Evolutionary conservation across 2,888 invertebrate genomes (phyloP), one percentile per base, ranked within the genome.

Genomic region (Caenorhabditis parvicauda): DNA sequence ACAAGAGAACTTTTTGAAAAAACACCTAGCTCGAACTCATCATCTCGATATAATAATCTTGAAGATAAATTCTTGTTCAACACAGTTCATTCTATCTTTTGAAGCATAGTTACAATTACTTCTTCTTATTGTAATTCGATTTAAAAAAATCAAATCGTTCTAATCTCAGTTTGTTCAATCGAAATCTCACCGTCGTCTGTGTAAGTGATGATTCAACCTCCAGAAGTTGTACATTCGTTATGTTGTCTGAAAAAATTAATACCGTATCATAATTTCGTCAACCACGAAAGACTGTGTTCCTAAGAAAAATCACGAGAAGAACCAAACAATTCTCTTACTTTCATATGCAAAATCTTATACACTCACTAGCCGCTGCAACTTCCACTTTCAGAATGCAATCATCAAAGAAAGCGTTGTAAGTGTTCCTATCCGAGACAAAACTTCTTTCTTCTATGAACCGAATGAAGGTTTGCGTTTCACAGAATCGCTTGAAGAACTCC

Each of bases 371-470:
- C 58, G 35, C 67, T 6, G 78, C 76, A 5, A 21, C 17, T 2
- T 46, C 45, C 45, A 81, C 68, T 81, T 89, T 88, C 80, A 93
- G 93, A 6, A 90, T 89, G 82, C 95, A 96, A 81, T 98, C 95
- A 83, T 98, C 98, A 81, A 98, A 98, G 84, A 92, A 92, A 14
- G 90, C 91, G 55, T 98, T 85, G 44, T 92, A 91, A 60, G 92
- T 91, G 84, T 96, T 95, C 52, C 74, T 71, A 81, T 95, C 95
- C n/a, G 93, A 92, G 0, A 95, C 92, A 84, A 99, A 96, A 71
- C 94, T 94, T 21, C 96, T 87, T 83, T 98, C 98, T 83, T 98
- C 96, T 65, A 99, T 95, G 83, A 99, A 98, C 49, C 94, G 88
- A 69, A 65, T 74, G 50, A 80, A 80, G n/a, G 73, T 73, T 47